Conservation (phyloP, 2,113 vertebrate genomes). For the Pedionomus torquatus region DNA sequence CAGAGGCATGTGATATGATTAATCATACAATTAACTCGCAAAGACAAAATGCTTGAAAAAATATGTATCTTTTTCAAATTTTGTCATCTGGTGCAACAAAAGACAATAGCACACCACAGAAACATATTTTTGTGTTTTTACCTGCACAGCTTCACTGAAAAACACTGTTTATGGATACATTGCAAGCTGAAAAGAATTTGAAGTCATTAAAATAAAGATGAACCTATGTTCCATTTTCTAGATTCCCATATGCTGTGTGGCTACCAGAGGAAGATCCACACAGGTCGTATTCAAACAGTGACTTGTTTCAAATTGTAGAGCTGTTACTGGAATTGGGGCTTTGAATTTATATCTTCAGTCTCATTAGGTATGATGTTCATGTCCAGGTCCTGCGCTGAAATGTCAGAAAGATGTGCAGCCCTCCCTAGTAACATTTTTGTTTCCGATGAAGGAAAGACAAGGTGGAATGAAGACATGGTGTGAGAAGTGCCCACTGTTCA, state of each 20-base stretch:
- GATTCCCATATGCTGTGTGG: accelerated
- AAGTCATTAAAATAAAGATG: not conserved
- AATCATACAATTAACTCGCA: not conserved
- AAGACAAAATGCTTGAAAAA: not conserved
- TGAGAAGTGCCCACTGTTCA: not conserved
- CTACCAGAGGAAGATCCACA: not conserved
- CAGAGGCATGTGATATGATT: not conserved
- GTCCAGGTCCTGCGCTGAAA: not conserved
- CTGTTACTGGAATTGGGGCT: not conserved
- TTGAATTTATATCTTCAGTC: not conserved
- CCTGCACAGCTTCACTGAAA: not conserved
- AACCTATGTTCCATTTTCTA: not conserved
- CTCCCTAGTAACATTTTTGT: not conserved
- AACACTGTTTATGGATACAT: not conserved
- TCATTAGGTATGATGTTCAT: not conserved
- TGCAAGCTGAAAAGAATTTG: not conserved
- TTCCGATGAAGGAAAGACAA: not conserved
- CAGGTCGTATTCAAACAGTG: not conserved
- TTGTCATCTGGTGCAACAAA: not conserved
- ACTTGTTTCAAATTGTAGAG: not conserved
- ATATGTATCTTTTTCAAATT: not conserved
- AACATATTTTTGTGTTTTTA: not conserved
- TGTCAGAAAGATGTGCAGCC: not conserved
- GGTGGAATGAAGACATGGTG: not conserved
- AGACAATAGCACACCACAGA: not conserved